Evolutionary conservation across 2,797 vertebrate species (phyloP), one percentile per base, ranked within the genome.

Genomic region (Dipus sagitta): DNA sequence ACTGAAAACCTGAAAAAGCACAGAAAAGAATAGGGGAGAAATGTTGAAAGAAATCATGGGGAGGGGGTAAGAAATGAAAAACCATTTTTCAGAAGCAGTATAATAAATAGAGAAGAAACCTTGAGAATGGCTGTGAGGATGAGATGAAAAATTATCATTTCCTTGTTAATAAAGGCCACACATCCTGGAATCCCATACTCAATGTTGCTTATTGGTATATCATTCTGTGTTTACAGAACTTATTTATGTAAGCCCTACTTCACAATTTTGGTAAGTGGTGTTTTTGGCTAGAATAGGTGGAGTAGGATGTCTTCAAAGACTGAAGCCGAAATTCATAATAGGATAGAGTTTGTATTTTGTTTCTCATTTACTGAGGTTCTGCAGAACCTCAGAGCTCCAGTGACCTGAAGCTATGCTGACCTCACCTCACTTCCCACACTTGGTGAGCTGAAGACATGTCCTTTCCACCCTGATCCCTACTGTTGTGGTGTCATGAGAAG

Each of bases 371-470:
- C 1, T 17, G n/a, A 64, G 34, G 65, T 30, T 80, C 54, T 52
- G 11, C 42, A 15, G n/a, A 58, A 58, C 4, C 0, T 1, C 23
- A 13, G 38, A 15, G 20, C 74, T 62, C 76, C 26, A 1, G 21
- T 3, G 58, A 2, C 8, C 0, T 10, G 18, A 3, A 30, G 0
- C 0, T 24, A 67, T 60, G 47, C 52, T 78, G 17, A 42, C 26
- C 58, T 58, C 3, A 0, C 26, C 38, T 71, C 6, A 3, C 4
- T 42, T 62, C 42, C 9, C 70, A 64, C 20, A 12, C 3, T 1
- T 1, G 14, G 10, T 28, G 38, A 32, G 26, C 32, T 2, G 11
- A 18, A 11, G 28, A 5, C 4, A 26, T 34, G 58, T 1, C 13
- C 24, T 38, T 32, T 11, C 52, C 7, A 3, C 18, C 26, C 30